Evolutionary conservation across 2,113 vertebrate species (phyloP).

Genomic region (Herpailurus yagouaroundi): DNA sequence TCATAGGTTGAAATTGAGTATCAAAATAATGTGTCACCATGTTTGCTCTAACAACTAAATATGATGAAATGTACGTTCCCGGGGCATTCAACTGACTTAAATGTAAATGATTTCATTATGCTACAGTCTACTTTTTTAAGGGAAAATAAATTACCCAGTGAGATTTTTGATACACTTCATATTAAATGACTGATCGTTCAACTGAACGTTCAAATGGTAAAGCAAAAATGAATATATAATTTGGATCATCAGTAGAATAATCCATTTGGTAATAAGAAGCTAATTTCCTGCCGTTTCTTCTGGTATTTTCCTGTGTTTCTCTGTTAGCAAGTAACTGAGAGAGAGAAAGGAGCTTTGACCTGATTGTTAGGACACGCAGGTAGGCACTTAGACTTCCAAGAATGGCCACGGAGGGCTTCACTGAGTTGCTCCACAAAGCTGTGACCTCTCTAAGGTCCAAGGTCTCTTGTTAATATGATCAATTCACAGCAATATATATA

Average conservation of each 20-base stretch:
- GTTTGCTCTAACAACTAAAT: background rate
- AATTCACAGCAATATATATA: background rate
- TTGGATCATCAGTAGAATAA: background rate
- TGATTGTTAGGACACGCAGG: background rate
- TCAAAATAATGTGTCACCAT: background rate
- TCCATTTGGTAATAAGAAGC: background rate
- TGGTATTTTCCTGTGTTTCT: background rate
- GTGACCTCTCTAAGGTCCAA: background rate
- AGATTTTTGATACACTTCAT: background rate
- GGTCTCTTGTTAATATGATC: background rate
- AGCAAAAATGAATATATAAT: background rate
- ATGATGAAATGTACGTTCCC: background rate
- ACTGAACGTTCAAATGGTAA: background rate
- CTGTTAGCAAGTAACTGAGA: background rate
- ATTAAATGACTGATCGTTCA: background rate
- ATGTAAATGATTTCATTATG: background rate
- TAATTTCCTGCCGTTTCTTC: background rate
- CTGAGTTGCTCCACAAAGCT: background rate
- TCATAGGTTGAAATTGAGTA: background rate
- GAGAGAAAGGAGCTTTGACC: background rate
- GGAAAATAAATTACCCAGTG: background rate
- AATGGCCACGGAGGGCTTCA: background rate
- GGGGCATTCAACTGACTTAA: background rate
- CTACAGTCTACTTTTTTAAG: background rate
- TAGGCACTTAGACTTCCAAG: background rate